These are phyloP conservation scores for Chaetodon trifascialis DNA, from an alignment of 2,113 vertebrate genomes.

Conservation along the genomic window DNA sequence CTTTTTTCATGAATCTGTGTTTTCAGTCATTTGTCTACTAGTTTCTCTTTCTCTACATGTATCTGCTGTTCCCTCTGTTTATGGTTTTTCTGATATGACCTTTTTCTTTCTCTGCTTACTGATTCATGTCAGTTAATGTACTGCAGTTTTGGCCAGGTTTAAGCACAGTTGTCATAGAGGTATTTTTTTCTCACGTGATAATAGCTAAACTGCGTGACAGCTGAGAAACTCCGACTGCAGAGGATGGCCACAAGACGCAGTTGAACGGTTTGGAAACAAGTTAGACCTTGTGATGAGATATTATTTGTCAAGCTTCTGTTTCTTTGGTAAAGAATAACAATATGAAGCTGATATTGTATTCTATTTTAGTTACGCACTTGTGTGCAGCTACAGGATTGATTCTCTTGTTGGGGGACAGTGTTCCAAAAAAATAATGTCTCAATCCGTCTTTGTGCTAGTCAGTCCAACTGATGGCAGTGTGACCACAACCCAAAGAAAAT, in stretches of 20 bases:
- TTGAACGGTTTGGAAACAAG: not conserved
- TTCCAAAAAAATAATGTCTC: too few relatives aligned
- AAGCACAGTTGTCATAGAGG: too few relatives aligned
- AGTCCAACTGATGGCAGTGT: not conserved
- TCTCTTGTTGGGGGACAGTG: too few relatives aligned
- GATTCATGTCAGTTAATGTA: not conserved
- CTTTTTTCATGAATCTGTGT: constrained; percentile 20
- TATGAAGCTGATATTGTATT: too few relatives aligned
- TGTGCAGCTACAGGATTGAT: too few relatives aligned
- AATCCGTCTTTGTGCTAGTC: too few relatives aligned
- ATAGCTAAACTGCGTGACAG: not conserved
- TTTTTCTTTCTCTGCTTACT: not conserved
- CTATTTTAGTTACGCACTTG: too few relatives aligned
- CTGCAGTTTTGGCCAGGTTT: too few relatives aligned
- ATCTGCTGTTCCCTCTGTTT: not conserved
- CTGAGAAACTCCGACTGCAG: not conserved
- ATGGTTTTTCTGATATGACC: not conserved
- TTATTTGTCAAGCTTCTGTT: not conserved
- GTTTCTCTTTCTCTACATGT: not conserved
- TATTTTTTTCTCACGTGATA: too few relatives aligned
- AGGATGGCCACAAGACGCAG: not conserved
- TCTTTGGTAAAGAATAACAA: too few relatives aligned
- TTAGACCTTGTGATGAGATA: not conserved
- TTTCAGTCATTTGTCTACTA: constrained; percentile 33
- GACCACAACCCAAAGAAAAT: not conserved